Conservation (phyloP, 2,113 vertebrate genomes). For the Corythoichthys haematopterus region DNA sequence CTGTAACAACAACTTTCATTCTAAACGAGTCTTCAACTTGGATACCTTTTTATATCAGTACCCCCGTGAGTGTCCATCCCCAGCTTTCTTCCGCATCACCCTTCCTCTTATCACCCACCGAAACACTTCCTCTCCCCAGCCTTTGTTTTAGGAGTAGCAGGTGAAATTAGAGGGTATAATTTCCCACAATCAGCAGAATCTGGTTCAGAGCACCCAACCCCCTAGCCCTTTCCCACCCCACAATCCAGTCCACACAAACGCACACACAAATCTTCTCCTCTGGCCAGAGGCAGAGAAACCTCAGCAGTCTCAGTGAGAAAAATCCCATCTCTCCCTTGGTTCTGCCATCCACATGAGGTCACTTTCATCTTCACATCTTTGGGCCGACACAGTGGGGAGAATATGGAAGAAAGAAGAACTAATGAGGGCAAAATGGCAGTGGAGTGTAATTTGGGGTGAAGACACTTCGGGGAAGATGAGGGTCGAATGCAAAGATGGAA, state of each 20-base stretch:
- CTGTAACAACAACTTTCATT: conserved; percentile 38
- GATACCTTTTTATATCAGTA: conserved; percentile 49
- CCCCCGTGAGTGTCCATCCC: conserved; percentile 27
- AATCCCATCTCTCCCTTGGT: conserved; percentile 22
- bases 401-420: conserved; percentile 27
- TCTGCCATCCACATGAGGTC: conserved; percentile 42
- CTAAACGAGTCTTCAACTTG: conserved; percentile 38
- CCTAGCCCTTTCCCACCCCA: conserved; percentile 20
- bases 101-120: conserved; percentile 45
- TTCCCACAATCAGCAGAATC: conserved; percentile 72
- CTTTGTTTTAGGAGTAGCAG: conserved; percentile 61
- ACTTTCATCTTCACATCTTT: conserved; percentile 57
- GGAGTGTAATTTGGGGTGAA: conserved; percentile 19
- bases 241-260: conserved; percentile 17
- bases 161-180: conserved; percentile 65
- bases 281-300: conserved; percentile 53
- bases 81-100: conserved; percentile 16
- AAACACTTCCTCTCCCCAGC: conserved; percentile 56
- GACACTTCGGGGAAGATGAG: conserved; percentile 14
- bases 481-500: conserved; percentile 13
- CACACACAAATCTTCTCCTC: conserved; percentile 18
- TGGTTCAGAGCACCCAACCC: conserved; percentile 28
- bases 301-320: conserved; percentile 45
- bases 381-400: conserved; percentile 33
- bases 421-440: conserved; percentile 42